A percentile compares a stretch with the other conserved stretches of the same genome.
These are phyloP conservation scores for Acrossocheilus fasciatus DNA, from an alignment of 2,797 vertebrate species.

Conservation along the genomic window DNA sequence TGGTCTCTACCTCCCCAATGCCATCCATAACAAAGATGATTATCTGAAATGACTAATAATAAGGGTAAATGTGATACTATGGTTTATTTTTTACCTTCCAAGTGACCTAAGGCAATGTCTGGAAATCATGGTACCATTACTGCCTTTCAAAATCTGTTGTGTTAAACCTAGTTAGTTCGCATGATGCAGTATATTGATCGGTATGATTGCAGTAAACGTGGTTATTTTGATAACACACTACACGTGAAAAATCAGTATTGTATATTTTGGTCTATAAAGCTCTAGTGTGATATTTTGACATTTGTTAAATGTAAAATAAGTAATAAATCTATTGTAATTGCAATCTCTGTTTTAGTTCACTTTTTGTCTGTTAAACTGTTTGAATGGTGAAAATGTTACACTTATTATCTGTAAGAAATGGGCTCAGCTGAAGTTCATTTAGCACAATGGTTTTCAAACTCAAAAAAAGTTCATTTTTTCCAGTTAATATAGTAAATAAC, in stretches of 20 bases:
- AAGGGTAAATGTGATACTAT: not conserved
- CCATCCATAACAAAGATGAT: conserved; percentile 7
- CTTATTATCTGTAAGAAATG: not conserved
- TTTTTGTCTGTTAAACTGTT: not conserved
- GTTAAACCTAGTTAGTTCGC: conserved; percentile 49
- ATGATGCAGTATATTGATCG: conserved; percentile 41
- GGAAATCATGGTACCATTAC: conserved; percentile 43
- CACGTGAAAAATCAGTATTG: conserved; percentile 39
- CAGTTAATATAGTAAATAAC: too few species aligned
- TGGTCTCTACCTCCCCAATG: conserved; percentile 48
- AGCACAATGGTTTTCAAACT: not conserved
- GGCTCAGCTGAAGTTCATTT: not conserved
- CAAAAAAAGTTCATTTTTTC: not conserved
- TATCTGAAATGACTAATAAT: conserved; percentile 27
- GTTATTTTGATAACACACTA: conserved; percentile 14
- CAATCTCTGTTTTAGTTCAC: not conserved
- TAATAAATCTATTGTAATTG: conserved; percentile 36
- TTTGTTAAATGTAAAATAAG: not conserved
- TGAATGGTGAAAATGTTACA: not conserved
- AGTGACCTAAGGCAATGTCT: conserved; percentile 34
- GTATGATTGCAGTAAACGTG: not conserved
- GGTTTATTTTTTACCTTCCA: conserved; percentile 27
- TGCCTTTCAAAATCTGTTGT: conserved; percentile 54
- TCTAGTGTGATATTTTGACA: conserved; percentile 29
- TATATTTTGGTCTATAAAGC: conserved; percentile 35